Conservation (phyloP, 2,888 invertebrate genomes). For the Conops quadrifasciatus region DNA sequence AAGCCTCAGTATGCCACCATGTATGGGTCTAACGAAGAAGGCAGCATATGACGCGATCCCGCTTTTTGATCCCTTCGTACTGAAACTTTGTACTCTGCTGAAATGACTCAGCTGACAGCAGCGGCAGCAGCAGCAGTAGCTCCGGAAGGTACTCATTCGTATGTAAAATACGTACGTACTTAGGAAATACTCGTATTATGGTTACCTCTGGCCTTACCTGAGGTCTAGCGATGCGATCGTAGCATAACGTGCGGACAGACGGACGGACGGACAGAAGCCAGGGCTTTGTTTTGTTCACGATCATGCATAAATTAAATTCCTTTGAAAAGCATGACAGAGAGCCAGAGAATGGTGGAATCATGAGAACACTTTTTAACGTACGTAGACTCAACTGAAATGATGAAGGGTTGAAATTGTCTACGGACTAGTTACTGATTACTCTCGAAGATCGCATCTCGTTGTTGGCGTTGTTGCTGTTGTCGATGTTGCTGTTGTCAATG, state of each 20-base stretch:
- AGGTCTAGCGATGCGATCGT: background rate
- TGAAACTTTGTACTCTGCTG: background rate
- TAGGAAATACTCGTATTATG: background rate
- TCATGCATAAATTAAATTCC: constrained; percentile 31
- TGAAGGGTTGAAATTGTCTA: constrained; percentile 3
- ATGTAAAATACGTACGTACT: background rate
- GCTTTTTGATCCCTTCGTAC: too few relatives aligned
- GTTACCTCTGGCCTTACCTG: background rate
- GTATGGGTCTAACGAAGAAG: too few relatives aligned
- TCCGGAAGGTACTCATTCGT: background rate
- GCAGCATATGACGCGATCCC: too few relatives aligned
- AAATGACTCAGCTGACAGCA: background rate
- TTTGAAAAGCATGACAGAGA: background rate
- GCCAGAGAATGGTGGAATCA: background rate
- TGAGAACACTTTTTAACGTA: constrained; percentile 1
- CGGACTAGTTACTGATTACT: too few relatives aligned
- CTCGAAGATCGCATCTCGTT: too few relatives aligned
- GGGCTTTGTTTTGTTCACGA: constrained; percentile 12
- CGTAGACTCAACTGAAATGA: background rate
- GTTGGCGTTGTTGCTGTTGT: too few relatives aligned
- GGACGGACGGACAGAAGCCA: too few relatives aligned
- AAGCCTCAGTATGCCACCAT: too few relatives aligned
- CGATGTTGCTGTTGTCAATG: too few relatives aligned
- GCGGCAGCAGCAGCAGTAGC: too few relatives aligned
- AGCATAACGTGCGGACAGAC: background rate